These are phyloP conservation scores for Fregata magnificens DNA, from an alignment of 2,113 vertebrate genomes.

Conservation along the genomic window DNA sequence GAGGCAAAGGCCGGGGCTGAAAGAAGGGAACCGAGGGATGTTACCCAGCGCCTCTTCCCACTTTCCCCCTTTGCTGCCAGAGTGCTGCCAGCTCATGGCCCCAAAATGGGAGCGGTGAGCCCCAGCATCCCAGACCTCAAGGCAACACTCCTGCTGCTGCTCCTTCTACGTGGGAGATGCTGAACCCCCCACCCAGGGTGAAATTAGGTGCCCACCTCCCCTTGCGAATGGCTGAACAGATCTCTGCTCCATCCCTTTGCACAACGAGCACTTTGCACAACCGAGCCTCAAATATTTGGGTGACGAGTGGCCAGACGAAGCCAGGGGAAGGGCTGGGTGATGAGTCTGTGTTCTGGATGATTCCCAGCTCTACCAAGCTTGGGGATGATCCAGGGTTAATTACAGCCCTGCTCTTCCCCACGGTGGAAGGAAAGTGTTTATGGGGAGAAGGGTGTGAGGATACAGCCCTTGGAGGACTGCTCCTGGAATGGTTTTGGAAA, in stretches of 20 bases:
- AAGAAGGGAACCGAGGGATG: not conserved
- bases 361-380: not conserved
- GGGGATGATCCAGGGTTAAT: not conserved
- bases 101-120: rapidly evolving
- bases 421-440: not conserved
- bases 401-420: not conserved
- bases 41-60: not conserved
- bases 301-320: not conserved
- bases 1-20: not conserved
- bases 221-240: rapidly evolving
- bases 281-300: not conserved
- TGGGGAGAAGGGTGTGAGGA: not conserved
- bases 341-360: not conserved
- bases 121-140: not conserved
- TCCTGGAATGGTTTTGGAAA: not conserved
- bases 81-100: not conserved
- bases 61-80: not conserved
- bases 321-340: not conserved
- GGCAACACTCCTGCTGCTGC: not conserved
- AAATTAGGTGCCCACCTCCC: not conserved
- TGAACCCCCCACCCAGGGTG: not conserved
- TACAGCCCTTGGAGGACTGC: not conserved
- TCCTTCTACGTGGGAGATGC: not conserved
- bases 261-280: not conserved
- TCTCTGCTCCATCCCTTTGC: not conserved